Base-by-base conservation (phyloP, 2,888 invertebrate genomes). In the Athalia cordata region DNA sequence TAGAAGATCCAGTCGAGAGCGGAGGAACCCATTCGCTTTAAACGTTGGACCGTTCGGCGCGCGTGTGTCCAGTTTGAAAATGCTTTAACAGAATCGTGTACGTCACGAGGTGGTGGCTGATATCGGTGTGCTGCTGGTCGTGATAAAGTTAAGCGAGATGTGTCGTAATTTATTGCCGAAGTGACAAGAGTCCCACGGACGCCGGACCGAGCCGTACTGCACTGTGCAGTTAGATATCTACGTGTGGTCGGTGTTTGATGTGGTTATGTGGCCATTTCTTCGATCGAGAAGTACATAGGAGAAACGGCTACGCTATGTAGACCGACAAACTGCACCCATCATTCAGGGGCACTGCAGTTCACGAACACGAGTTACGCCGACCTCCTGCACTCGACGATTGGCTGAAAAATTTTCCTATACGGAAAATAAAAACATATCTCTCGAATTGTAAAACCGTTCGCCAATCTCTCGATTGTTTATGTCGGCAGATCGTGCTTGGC, bases 101-200 rank as follows among this genome's bases (percentile, higher is more conserved):
- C 59, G 55, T 55, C 11, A 57, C 47, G 57, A 45, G 72, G 13
- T 8, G 45, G 8, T 45, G n/a, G n/a, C 13, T 29, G 62, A 8
- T 57, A 47, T 43, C 8, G 57, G 13, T 74, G 50, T 62, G 50
- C 47, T 62, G 55, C 62, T 62, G 7, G 61, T 50, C 62, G 50
- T 43, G 75, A 75, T 61, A 75, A 75, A 75, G 75, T 75, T 75
- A 50, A 75, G 75, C 75, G 75, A 75, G 75, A 75, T 64, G 62
- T 75, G 50, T 47, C 29, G 62, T 75, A 64, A 64, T 75, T 75
- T 75, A 75, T 75, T 52, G 64, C 59, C n/a, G 8, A 11, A 59
- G 47, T 72, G 45, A 72, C 57, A 57, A n/a, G n/a, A n/a, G 47
- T 68, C 15, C 52, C 15, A 49, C 68, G 68, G 68, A 68, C 52